phyloP scores from a whole-genome alignment of 2,113 vertebrate genomes.

The Falcunculus frontatus region DNA sequence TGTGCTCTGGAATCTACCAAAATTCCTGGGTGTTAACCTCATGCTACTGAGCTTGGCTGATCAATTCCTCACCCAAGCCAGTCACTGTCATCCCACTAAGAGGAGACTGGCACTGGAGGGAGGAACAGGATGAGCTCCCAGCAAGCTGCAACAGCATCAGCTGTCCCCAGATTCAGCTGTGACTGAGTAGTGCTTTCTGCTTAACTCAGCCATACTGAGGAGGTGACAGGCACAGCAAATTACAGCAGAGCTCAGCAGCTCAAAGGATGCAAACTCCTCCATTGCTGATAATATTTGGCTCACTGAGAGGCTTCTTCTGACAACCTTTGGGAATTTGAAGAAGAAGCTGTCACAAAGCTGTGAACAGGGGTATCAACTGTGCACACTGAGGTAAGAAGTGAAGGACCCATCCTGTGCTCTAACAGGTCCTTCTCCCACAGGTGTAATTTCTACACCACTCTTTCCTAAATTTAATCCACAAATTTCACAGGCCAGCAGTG shows the following conservation, averaged over 20 bases:
- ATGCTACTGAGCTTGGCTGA: background rate
- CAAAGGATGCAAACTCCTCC: background rate
- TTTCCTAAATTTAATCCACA: conserved; percentile 50
- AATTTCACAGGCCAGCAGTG: conserved; percentile 44
- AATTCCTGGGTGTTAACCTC: background rate
- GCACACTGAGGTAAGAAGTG: background rate
- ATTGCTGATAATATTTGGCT: background rate
- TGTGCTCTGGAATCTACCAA: background rate
- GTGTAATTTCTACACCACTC: background rate
- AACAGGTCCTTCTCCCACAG: background rate
- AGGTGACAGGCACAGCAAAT: background rate
- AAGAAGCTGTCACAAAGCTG: background rate
- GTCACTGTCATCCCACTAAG: background rate
- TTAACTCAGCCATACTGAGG: background rate
- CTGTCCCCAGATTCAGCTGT: background rate
- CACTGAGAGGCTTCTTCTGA: background rate
- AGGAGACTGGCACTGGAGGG: background rate
- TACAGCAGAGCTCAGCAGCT: background rate
- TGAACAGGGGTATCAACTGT: background rate
- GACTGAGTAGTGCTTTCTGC: background rate
- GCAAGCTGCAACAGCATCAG: background rate
- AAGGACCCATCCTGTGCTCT: background rate
- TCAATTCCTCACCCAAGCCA: background rate
- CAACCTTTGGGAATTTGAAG: background rate
- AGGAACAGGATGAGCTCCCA: fast-evolving